A percentile compares a stretch with the other conserved stretches of the same genome.
Evolutionary conservation across 2,888 invertebrate species (phyloP).

Genomic region (Ariolimax columbianus): DNA sequence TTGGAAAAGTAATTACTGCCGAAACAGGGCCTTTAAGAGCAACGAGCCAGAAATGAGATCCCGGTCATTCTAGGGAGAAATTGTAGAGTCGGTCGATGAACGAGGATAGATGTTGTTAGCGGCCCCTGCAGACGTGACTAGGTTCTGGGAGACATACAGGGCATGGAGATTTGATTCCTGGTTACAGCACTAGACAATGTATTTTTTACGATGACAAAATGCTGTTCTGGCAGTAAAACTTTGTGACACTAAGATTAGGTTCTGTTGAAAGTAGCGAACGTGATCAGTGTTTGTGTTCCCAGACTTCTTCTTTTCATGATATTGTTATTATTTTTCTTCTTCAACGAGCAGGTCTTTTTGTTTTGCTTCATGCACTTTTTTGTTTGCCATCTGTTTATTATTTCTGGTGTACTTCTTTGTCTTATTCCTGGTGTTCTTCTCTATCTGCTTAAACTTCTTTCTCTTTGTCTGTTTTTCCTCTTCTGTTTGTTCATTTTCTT

Average conservation of each 20-base stretch:
- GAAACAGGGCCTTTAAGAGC: constrained; percentile 19
- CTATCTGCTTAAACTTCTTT: no score
- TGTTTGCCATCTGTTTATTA: no score
- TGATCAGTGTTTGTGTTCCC: neutral
- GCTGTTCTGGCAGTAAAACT: neutral
- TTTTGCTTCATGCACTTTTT: no score
- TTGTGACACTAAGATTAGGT: neutral
- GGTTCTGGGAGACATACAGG: neutral
- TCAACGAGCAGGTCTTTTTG: no score
- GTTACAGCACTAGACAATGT: neutral
- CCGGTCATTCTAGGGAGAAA: neutral
- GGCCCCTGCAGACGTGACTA: neutral
- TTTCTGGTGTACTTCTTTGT: no score
- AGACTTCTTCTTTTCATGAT: no score
- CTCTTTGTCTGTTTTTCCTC: no score
- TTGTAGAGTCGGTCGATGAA: neutral
- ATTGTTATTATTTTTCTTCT: no score
- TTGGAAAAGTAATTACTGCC: constrained; percentile 10
- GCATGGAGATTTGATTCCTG: neutral
- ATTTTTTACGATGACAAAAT: neutral
- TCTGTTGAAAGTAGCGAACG: neutral
- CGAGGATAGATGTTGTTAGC: neutral
- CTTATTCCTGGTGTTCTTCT: no score
- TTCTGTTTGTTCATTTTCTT: no score
- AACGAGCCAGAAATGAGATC: constrained; percentile 11